Conservation (phyloP, 1,140 invertebrate genomes). For the Calephelis virginiensis region DNA sequence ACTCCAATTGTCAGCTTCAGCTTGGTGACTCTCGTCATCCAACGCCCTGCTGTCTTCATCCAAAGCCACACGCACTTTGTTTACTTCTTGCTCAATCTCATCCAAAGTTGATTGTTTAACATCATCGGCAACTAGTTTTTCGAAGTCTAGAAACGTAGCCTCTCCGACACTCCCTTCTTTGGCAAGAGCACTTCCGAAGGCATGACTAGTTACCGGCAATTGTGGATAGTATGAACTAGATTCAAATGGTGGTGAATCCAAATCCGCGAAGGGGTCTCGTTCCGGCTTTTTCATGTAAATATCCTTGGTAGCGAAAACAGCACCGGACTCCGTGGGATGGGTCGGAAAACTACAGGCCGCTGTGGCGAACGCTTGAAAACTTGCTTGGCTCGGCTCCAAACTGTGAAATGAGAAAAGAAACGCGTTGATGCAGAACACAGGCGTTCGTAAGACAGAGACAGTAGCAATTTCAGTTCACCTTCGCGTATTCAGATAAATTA, state of each 20-base stretch:
- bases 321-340: conserved; percentile 67
- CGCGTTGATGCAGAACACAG: conserved; percentile 61
- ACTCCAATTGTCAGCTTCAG: conserved; percentile 73
- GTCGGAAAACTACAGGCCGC: conserved; percentile 75
- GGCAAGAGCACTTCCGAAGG: conserved; percentile 34
- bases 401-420: conserved; percentile 78
- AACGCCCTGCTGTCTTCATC: conserved; percentile 72
- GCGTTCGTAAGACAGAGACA: conserved; percentile 66
- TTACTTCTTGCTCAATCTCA: conserved; percentile 73
- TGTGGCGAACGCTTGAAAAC: conserved; percentile 71
- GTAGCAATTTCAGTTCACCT: conserved; percentile 55
- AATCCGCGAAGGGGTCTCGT: conserved; percentile 51
- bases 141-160: conserved; percentile 68
- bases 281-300: conserved; percentile 52
- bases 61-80: conserved; percentile 72
- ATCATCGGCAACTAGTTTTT: conserved; percentile 52
- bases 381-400: conserved; percentile 77
- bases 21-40: conserved; percentile 66
- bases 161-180: conserved; percentile 66
- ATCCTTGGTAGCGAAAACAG: conserved; percentile 48
- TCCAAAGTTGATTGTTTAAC: conserved; percentile 65
- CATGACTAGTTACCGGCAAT: conserved; percentile 33
- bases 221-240: conserved; percentile 39
- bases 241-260: conserved; percentile 53
- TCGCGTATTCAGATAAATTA: conserved; percentile 70